phyloP scores from a whole-genome alignment of 2,888 invertebrate genomes.

The Phengaris alcon region DNA sequence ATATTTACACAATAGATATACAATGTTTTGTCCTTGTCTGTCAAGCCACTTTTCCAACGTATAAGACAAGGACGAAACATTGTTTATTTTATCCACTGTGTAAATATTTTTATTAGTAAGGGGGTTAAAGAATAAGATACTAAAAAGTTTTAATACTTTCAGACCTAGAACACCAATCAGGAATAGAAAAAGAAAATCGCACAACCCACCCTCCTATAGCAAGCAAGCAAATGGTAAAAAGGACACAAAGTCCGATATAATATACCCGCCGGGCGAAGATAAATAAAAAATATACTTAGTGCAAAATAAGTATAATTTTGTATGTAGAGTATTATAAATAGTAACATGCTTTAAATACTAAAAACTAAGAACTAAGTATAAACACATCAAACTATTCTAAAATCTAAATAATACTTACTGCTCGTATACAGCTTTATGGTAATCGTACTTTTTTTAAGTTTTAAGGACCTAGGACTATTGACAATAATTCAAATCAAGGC shows the following conservation, averaged over 20 bases:
- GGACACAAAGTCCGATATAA: not conserved
- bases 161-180: not conserved
- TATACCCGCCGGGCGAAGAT: not conserved
- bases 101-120: too few relatives aligned
- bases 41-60: too few relatives aligned
- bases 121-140: too few relatives aligned
- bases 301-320: too few relatives aligned
- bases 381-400: not conserved
- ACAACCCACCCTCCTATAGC: not conserved
- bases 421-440: not conserved
- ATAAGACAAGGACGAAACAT: too few relatives aligned
- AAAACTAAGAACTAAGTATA: not conserved
- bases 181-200: not conserved
- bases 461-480: not conserved
- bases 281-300: not conserved
- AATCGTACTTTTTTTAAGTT: not conserved
- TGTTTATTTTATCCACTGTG: too few relatives aligned
- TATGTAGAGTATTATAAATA: not conserved
- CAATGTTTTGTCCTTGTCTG: too few relatives aligned
- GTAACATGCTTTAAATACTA: not conserved
- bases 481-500: not conserved
- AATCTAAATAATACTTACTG: not conserved
- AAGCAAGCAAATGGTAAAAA: not conserved
- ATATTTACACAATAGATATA: too few relatives aligned
- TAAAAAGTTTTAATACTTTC: not conserved